These are phyloP conservation scores for Drosophila hamatofila DNA, from an alignment of 2,888 invertebrate species.

Conservation along the genomic window DNA sequence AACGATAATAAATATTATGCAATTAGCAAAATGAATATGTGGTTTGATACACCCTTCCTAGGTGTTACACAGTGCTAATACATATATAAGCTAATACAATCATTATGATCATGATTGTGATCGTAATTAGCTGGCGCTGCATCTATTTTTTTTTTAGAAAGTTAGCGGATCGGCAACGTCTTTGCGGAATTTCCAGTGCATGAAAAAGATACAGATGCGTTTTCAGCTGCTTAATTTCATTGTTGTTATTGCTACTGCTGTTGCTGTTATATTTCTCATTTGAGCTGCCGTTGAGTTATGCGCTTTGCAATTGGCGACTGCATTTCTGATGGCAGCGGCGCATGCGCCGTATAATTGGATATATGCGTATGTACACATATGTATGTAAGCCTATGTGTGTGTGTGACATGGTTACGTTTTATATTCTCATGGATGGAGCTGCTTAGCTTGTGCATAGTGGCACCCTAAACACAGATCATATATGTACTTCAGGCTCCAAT, in stretches of 20 bases:
- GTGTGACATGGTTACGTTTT: constrained; percentile 43
- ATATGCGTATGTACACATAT: constrained; percentile 38
- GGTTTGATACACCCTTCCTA: neutral
- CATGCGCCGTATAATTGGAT: constrained; percentile 74
- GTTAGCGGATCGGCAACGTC: constrained; percentile 68
- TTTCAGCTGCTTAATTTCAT: constrained; percentile 68
- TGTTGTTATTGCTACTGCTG: constrained; percentile 26
- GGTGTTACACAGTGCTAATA: neutral
- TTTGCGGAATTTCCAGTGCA: constrained; percentile 83
- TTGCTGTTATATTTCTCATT: constrained; percentile 52
- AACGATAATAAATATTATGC: no score
- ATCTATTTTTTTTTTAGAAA: constrained; percentile 73
- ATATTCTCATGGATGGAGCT: constrained; percentile 27
- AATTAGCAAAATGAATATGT: neutral
- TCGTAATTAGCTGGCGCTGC: constrained; percentile 63
- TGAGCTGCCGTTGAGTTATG: constrained; percentile 78
- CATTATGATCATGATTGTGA: constrained; percentile 63
- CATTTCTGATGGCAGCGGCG: constrained; percentile 64
- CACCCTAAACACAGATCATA: constrained; percentile 27
- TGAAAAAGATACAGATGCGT: constrained; percentile 81
- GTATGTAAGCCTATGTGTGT: constrained; percentile 4
- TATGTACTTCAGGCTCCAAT: constrained; percentile 65
- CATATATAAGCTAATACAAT: constrained; percentile 40
- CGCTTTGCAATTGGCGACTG: constrained; percentile 69
- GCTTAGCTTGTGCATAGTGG: constrained; percentile 21